Evolutionary conservation across 2,888 invertebrate species (phyloP).

Genomic region (Mythimna ferrago): DNA sequence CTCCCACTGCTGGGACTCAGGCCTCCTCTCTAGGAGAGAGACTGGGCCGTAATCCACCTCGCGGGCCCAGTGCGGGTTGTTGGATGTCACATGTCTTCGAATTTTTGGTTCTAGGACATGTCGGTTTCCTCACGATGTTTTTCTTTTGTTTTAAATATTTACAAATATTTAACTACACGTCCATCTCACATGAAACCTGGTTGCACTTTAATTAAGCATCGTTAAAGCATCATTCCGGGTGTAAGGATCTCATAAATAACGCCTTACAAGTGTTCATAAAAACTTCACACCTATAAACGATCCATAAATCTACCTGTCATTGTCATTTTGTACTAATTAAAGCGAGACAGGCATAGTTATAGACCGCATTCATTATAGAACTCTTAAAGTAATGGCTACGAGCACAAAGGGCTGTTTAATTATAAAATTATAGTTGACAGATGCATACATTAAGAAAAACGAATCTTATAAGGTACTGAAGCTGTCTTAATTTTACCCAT

Average conservation of each 20-base stretch:
- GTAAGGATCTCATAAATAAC: constrained; percentile 51
- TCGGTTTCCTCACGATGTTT: no score
- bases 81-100: no score
- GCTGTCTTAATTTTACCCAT: not conserved
- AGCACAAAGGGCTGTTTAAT: constrained; percentile 36
- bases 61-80: no score
- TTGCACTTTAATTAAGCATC: constrained; percentile 45
- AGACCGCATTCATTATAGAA: constrained; percentile 45
- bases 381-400: constrained; percentile 51
- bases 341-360: constrained; percentile 46
- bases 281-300: constrained; percentile 60
- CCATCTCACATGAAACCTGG: constrained; percentile 26
- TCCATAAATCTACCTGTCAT: constrained; percentile 53
- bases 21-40: no score
- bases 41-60: no score
- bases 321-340: constrained; percentile 62
- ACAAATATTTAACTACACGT: constrained; percentile 1
- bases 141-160: not conserved
- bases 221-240: constrained; percentile 42
- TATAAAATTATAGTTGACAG: constrained; percentile 34
- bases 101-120: no score
- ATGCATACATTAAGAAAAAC: not conserved
- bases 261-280: constrained; percentile 50
- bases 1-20: no score
- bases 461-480: not conserved